Conservation (phyloP, 1,140 invertebrate genomes). For the Leucophenga varia region DNA sequence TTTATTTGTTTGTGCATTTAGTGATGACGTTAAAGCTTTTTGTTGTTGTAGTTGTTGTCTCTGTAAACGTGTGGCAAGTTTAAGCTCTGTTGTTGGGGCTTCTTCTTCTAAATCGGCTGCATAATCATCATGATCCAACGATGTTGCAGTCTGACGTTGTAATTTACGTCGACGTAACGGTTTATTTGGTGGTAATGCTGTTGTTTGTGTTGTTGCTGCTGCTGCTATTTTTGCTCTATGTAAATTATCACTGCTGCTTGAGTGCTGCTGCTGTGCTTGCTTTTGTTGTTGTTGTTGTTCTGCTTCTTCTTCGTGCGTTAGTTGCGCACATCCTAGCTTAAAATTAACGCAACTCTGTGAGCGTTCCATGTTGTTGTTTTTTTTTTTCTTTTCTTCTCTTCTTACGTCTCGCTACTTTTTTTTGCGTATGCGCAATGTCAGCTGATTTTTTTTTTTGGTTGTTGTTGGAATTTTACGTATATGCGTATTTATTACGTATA, state of each 20-base stretch:
- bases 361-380: conserved; percentile 27
- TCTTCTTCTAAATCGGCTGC: conserved; percentile 6
- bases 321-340: conserved; percentile 9
- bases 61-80: not conserved
- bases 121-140: too few species aligned
- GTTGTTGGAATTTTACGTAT: not conserved
- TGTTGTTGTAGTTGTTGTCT: not conserved
- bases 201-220: conserved; percentile 5
- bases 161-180: not conserved
- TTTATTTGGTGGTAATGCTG: conserved; percentile 1
- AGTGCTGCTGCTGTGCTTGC: conserved; percentile 1
- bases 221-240: conserved; percentile 4
- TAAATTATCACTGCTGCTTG: conserved; percentile 6
- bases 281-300: not conserved
- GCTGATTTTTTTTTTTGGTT: not conserved
- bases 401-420: not conserved
- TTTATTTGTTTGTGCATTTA: not conserved
- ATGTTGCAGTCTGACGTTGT: not conserved
- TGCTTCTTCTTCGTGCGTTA: conserved; percentile 2
- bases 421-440: not conserved
- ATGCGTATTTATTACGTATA: not conserved
- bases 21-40: not conserved
- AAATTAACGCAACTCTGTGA: conserved; percentile 44
- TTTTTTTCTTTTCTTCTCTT: not conserved
- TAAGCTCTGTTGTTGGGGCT: conserved; percentile 4